A percentile compares a stretch with the other conserved stretches of the same genome.
Conservation (phyloP, 2,888 invertebrate genomes). For the Copidosoma aretas region DNA sequence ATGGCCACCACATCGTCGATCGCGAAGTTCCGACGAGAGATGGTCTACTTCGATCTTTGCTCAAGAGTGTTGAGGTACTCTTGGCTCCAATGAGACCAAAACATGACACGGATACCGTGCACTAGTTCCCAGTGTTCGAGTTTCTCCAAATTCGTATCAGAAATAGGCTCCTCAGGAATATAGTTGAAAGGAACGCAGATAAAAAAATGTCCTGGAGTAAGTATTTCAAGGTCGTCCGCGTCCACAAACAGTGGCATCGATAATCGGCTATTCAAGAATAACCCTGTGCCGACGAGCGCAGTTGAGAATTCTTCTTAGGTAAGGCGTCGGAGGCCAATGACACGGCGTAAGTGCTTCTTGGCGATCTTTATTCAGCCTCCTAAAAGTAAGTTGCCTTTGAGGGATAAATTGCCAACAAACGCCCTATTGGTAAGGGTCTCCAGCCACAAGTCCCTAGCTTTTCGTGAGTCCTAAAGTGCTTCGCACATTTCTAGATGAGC, state of each 20-base stretch:
- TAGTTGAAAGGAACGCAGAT: neutral
- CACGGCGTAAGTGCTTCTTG: neutral
- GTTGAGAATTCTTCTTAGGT: conserved; percentile 11
- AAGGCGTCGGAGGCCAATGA: neutral
- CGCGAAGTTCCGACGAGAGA: neutral
- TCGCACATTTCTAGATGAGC: conserved; percentile 12
- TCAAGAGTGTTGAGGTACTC: neutral
- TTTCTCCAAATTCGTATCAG: too few species aligned
- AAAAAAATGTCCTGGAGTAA: neutral
- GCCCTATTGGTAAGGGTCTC: neutral
- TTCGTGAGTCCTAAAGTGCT: conserved; percentile 7
- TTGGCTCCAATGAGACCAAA: neutral
- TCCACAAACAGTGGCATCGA: neutral
- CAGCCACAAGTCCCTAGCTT: neutral
- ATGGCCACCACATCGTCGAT: neutral
- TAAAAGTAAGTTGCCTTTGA: neutral
- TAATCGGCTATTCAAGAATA: neutral
- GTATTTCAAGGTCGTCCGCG: too few species aligned
- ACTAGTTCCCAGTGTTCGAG: neutral
- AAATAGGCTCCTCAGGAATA: neutral
- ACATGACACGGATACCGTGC: too few species aligned
- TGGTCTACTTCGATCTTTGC: neutral
- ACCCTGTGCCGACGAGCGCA: neutral
- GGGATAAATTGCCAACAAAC: neutral
- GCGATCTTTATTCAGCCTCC: conserved; percentile 13